Evolutionary conservation across 2,113 vertebrate species (phyloP).

Genomic region (Sciurus niger): DNA sequence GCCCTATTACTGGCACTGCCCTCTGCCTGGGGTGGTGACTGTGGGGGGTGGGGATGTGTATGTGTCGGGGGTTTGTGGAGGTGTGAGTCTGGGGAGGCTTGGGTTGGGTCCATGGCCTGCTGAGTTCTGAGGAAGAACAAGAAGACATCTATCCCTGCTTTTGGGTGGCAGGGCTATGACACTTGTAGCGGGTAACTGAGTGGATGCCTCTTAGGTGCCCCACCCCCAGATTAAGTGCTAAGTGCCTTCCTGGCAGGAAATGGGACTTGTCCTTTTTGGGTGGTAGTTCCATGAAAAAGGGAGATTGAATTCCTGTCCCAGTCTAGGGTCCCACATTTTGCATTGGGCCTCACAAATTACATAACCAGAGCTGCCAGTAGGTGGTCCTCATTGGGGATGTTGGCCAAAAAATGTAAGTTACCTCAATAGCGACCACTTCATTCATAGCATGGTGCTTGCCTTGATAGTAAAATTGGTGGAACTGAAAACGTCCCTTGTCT

Average conservation of each 20-base stretch:
- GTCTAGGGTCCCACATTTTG: not conserved
- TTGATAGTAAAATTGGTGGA: not conserved
- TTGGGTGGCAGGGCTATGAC: not conserved
- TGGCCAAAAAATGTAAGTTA: not conserved
- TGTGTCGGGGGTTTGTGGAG: fast-evolving
- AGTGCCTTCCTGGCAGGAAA: not conserved
- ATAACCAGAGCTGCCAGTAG: not conserved
- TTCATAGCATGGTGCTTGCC: fast-evolving
- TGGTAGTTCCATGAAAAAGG: not conserved
- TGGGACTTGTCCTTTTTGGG: fast-evolving
- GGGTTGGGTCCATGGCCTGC: fast-evolving
- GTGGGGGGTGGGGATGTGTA: not conserved
- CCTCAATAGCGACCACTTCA: not conserved
- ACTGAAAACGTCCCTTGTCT: fast-evolving
- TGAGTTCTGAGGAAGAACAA: not conserved
- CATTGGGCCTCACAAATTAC: not conserved
- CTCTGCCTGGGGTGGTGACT: not conserved
- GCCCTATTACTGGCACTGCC: fast-evolving
- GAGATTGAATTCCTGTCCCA: not conserved
- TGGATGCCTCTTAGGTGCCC: not conserved
- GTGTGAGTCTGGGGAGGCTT: not conserved
- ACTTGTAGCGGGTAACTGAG: not conserved
- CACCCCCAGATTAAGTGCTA: too few species aligned
- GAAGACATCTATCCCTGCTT: not conserved
- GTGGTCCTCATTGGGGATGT: not conserved